phyloP scores from a whole-genome alignment of 2,888 invertebrate species.

The Tiliacea aurago region DNA sequence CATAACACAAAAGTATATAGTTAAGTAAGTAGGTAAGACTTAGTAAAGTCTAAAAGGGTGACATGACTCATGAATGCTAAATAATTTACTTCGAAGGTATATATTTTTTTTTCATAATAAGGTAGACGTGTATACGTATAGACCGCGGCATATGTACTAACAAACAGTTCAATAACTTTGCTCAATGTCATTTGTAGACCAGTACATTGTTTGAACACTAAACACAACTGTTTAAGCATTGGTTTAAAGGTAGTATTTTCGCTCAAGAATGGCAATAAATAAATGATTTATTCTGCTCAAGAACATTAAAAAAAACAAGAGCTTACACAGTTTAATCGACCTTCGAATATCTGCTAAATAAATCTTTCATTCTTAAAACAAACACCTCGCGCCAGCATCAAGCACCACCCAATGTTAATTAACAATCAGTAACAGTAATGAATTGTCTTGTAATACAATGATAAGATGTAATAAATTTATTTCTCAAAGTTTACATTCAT shows the following conservation, averaged over 20 bases:
- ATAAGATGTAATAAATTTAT: no score
- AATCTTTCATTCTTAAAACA: no score
- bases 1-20: neutral
- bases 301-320: neutral
- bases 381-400: neutral
- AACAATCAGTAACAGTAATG: no score
- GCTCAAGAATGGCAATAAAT: neutral
- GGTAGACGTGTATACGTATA: no score
- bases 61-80: neutral
- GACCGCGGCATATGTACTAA: conserved; percentile 28
- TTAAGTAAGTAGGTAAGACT: no score
- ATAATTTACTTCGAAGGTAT: neutral
- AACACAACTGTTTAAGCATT: neutral
- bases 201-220: conserved; percentile 1
- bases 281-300: neutral
- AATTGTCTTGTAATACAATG: no score
- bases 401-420: no score
- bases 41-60: neutral
- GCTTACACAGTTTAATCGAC: neutral
- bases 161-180: conserved; percentile 40
- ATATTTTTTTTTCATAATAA: neutral
- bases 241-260: neutral
- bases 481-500: no score
- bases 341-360: neutral
- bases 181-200: conserved; percentile 22